Evolutionary conservation across 2,888 invertebrate genomes (phyloP).

Genomic region (Caradrina clavipalpis): DNA sequence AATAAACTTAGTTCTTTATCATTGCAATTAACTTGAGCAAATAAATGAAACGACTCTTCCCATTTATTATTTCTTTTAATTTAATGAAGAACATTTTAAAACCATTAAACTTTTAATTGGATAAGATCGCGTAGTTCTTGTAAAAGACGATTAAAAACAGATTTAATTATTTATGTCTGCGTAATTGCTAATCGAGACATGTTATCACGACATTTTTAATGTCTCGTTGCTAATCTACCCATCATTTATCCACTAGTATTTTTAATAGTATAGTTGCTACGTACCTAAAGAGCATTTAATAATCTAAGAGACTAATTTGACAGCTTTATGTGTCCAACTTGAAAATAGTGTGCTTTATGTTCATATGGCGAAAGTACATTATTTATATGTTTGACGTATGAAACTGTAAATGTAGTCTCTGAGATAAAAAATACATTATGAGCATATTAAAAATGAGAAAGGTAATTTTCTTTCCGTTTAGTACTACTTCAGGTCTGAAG

Average conservation of each 20-base stretch:
- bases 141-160: conserved; percentile 26
- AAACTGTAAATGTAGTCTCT: too few species aligned
- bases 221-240: conserved; percentile 17
- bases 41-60: conserved; percentile 6
- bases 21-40: conserved; percentile 9
- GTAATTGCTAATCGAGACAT: conserved; percentile 24
- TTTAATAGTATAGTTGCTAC: not conserved
- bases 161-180: conserved; percentile 16
- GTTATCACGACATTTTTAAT: conserved; percentile 3
- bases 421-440: too few species aligned
- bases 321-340: too few species aligned
- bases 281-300: not conserved
- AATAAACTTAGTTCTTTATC: not conserved
- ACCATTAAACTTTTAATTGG: conserved; percentile 6
- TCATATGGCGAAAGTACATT: too few species aligned
- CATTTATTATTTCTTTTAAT: conserved; percentile 23
- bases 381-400: too few species aligned
- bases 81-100: conserved; percentile 22
- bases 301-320: too few species aligned
- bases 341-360: too few species aligned
- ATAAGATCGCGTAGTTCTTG: conserved; percentile 28
- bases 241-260: not conserved
- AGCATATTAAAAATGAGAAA: not conserved
- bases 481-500: not conserved
- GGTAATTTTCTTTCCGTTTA: not conserved